Percentiles rank a stretch among this genome's conserved stretches.
These are phyloP conservation scores for Mohoua ochrocephala DNA, from an alignment of 2,113 vertebrate species.

Conservation along the genomic window DNA sequence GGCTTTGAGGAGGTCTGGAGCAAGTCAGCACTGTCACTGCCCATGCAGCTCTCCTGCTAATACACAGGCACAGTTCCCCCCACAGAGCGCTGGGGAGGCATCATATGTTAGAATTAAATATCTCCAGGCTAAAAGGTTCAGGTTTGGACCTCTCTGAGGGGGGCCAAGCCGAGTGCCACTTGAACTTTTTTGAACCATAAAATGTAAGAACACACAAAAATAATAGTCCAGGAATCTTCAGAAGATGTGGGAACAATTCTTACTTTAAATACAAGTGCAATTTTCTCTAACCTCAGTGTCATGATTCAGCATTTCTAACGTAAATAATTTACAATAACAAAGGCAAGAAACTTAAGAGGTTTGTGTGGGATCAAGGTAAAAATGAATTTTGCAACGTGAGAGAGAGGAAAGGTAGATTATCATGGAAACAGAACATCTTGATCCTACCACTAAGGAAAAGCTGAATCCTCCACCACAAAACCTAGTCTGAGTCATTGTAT, in stretches of 20 bases:
- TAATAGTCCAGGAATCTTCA: slow-evolving; percentile 19
- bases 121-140: not conserved
- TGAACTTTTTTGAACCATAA: slow-evolving; percentile 18
- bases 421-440: slow-evolving; percentile 54
- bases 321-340: slow-evolving; percentile 63
- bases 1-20: not conserved
- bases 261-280: not conserved
- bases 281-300: slow-evolving; percentile 47
- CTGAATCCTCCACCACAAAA: slow-evolving; percentile 52
- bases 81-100: accelerated
- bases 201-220: slow-evolving; percentile 6
- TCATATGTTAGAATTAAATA: not conserved
- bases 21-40: not conserved
- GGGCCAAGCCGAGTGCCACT: not conserved
- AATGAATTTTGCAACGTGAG: not conserved
- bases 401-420: slow-evolving; percentile 62
- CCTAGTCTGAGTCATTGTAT: slow-evolving; percentile 63
- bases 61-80: not conserved
- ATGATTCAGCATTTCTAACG: slow-evolving; percentile 63
- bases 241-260: slow-evolving; percentile 51
- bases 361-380: slow-evolving; percentile 63
- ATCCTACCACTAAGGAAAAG: slow-evolving; percentile 32
- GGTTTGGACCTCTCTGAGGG: not conserved
- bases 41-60: not conserved
- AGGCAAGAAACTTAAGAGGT: slow-evolving; percentile 8